Evolutionary conservation across 2,888 invertebrate genomes (phyloP), one percentile per base, ranked within the genome.

Genomic region (Agrochola lota): DNA sequence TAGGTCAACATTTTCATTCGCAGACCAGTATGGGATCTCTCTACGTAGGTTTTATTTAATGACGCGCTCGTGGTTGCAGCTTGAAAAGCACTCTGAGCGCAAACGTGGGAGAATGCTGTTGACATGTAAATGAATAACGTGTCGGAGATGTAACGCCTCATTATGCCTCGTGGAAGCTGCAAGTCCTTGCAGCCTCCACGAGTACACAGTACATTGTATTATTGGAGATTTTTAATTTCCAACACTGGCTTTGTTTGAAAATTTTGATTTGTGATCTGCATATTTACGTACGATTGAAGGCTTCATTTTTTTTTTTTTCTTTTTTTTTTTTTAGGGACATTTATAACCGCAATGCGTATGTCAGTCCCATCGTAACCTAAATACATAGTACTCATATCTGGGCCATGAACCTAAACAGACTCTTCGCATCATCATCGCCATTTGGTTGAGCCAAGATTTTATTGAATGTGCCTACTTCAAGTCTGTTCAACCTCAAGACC

Each of bases 91-190:
- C 60, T 82, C 68, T 43, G 63, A 17, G 35, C 35, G 60, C 57
- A 60, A 78, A 75, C 71, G 75, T 74, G 60, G 64, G 62, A 69
- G 71, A 72, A 78, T 84, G 46, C 52, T 74, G 78, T 78, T 74
- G 86, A 77, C 69, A 81, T 81, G 78, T 63, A 80, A 85, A 84
- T 85, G 76, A 83, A 83, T 82, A 81, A 85, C 49, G 74, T 83
- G 83, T 71, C 66, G 60, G 74, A 86, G 71, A 71, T 86, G 71
- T 71, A 71, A 85, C 79, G 84, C 79, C 71, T 83, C 86, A 74
- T 83, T 78, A 84, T 86, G 62, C 57, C 9, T 40, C 73, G 68
- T 83, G 69, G 69, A 86, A 62, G 74, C 83, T 71, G 62, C 52
- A 20, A 20, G 11, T n/a, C n/a, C n/a, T n/a, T n/a, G n/a, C n/a